Percentiles rank a stretch among this genome's conserved stretches.
These are phyloP conservation scores for Siniperca scherzeri DNA, from an alignment of 2,797 vertebrate species.

Conservation along the genomic window DNA sequence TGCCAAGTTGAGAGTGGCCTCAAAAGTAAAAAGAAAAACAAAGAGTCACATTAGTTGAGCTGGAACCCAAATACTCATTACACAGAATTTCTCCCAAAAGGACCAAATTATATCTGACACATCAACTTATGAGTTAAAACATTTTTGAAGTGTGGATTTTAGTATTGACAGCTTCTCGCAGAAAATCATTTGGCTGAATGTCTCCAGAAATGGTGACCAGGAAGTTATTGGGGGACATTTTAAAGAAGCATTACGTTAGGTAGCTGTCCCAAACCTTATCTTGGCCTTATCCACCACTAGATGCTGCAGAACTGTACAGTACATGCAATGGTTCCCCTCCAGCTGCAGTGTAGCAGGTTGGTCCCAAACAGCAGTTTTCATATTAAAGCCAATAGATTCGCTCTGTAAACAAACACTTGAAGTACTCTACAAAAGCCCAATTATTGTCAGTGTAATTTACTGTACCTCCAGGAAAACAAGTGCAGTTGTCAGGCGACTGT, in stretches of 20 bases:
- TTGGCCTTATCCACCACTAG: neutral
- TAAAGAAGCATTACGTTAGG: neutral
- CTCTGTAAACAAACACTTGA: neutral
- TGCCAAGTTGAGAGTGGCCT: neutral
- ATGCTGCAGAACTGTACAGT: neutral
- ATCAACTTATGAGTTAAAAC: neutral
- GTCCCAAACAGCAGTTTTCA: no score
- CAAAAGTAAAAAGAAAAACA: neutral
- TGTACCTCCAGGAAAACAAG: neutral
- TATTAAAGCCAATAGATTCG: no score
- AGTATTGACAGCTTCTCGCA: neutral
- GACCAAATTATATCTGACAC: neutral
- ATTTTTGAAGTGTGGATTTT: neutral
- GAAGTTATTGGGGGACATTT: neutral
- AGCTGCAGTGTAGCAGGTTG: no score
- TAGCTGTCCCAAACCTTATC: neutral
- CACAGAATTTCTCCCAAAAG: neutral
- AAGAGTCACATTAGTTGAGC: neutral
- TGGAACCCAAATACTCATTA: no score
- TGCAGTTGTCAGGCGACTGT: neutral
- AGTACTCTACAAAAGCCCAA: no score
- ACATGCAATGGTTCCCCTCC: neutral
- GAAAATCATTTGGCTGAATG: neutral
- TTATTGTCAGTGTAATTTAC: neutral
- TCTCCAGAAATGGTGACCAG: neutral